These are phyloP conservation scores for Trichogramma evanescens DNA, from an alignment of 2,888 invertebrate species.

Conservation along the genomic window DNA sequence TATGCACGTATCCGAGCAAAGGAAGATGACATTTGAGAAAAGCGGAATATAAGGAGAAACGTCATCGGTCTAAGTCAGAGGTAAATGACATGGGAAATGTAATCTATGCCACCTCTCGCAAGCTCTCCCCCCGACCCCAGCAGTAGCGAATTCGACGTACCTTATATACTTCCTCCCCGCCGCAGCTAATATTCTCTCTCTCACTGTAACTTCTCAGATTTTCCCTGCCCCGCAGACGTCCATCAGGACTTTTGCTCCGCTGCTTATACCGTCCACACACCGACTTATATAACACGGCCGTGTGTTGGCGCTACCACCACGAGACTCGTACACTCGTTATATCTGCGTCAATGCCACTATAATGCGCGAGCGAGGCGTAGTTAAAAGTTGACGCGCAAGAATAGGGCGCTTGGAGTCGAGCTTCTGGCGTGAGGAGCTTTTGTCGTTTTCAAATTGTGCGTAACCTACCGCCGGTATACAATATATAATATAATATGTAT, in stretches of 20 bases:
- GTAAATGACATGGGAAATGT: slow-evolving; percentile 40
- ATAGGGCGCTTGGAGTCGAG: slow-evolving; percentile 9
- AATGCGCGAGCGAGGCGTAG: slow-evolving; percentile 1
- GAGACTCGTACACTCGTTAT: too few relatives aligned
- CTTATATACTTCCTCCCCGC: too few relatives aligned
- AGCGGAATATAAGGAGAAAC: slow-evolving; percentile 13
- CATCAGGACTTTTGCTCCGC: slow-evolving; percentile 10
- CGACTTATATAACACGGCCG: neutral
- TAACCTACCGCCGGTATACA: slow-evolving; percentile 23
- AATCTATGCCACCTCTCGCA: slow-evolving; percentile 27
- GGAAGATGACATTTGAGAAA: too few relatives aligned
- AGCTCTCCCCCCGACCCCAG: too few relatives aligned
- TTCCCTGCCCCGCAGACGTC: neutral
- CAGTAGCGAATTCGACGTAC: too few relatives aligned
- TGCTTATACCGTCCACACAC: neutral
- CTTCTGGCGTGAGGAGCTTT: slow-evolving; percentile 20
- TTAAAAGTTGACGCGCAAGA: slow-evolving; percentile 22
- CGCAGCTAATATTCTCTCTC: too few relatives aligned
- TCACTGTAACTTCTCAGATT: too few relatives aligned
- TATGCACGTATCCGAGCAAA: too few relatives aligned
- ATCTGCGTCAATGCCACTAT: too few relatives aligned
- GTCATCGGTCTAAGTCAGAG: slow-evolving; percentile 29
- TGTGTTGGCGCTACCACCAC: too few relatives aligned
- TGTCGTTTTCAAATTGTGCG: slow-evolving; percentile 42
- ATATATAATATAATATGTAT: too few relatives aligned